Evolutionary conservation across 2,797 vertebrate genomes (phyloP), one percentile per base, ranked within the genome.

Genomic region (Crenichthys baileyi): DNA sequence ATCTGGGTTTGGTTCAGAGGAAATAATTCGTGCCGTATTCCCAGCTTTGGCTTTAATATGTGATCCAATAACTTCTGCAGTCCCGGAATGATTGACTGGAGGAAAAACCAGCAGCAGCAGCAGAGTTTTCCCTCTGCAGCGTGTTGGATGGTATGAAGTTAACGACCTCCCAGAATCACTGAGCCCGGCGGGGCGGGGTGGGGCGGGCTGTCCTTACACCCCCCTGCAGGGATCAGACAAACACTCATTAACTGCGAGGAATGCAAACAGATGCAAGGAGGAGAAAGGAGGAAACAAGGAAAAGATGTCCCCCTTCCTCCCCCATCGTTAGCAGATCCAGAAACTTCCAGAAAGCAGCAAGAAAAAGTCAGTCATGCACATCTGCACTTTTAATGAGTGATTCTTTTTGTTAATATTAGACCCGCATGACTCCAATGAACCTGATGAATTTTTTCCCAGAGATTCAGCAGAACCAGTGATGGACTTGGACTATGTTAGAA

Each of bases 181-280:
- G 18, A 41, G 44, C 29, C 70, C 73, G 48, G 29, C 18, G 26
- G 70, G 60, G 72, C 67, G 50, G 78, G 60, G 24, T 13, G 72
- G 71, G 68, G 81, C 39, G 1, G 68, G 31, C 50, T 3, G 13
- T 18, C 50, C 31, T 29, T 78, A 88, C 89, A 78, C 90, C 83
- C 79, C 87, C 89, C 82, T 81, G 88, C 79, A 80, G 76, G 90
- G 85, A 91, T 92, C 90, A 93, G 89, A 94, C 94, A 94, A 90
- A 95, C 90, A 95, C 93, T 95, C 85, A 93, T 95, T 95, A 95
- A 96, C 94, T 91, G 92, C 88, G 93, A 94, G 95, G 92, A 95
- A 96, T 94, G 93, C 79, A 93, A 95, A 95, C 90, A 94, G 85
- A 88, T 46, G 24, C 60, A 31, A 15, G 60, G 60, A 61, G 29